A percentile compares a stretch with the other conserved stretches of the same genome.
phyloP scores from a whole-genome alignment of 1,140 invertebrate species.

The Adelges cooleyi region DNA sequence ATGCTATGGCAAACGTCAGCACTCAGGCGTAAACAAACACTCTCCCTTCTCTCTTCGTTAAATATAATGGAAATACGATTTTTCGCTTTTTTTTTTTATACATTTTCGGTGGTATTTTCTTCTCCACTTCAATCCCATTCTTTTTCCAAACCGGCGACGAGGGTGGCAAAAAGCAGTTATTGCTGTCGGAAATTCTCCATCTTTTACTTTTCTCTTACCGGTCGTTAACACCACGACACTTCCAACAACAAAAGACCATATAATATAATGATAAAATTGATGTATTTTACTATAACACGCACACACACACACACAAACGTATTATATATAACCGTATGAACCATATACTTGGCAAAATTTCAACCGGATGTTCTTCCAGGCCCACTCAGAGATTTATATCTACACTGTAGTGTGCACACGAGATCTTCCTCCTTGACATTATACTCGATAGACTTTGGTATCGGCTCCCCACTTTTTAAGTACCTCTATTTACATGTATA shows the following conservation, averaged over 20 bases:
- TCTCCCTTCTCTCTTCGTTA: no score
- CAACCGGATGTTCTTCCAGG: constrained; percentile 5
- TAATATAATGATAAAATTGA: constrained; percentile 14
- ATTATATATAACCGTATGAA: neutral
- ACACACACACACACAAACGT: no score
- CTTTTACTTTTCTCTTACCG: constrained; percentile 3
- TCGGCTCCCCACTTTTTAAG: no score
- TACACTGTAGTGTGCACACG: no score
- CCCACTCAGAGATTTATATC: neutral
- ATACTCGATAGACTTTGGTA: no score
- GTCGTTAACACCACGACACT: constrained; percentile 12
- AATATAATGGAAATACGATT: constrained; percentile 17
- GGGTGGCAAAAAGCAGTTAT: neutral
- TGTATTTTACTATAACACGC: neutral
- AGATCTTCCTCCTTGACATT: no score
- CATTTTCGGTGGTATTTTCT: neutral
- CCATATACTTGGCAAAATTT: constrained; percentile 17
- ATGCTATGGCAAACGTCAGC: no score
- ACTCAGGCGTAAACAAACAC: no score
- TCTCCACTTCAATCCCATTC: no score
- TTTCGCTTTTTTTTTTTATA: constrained; percentile 10
- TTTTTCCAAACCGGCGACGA: no score
- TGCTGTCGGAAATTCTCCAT: constrained; percentile 17
- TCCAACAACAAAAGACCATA: no score
- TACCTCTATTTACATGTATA: no score